Percentiles rank a stretch among this genome's conserved stretches.
Conservation (phyloP, 2,113 vertebrate genomes). For the Oceanodroma tethys region DNA sequence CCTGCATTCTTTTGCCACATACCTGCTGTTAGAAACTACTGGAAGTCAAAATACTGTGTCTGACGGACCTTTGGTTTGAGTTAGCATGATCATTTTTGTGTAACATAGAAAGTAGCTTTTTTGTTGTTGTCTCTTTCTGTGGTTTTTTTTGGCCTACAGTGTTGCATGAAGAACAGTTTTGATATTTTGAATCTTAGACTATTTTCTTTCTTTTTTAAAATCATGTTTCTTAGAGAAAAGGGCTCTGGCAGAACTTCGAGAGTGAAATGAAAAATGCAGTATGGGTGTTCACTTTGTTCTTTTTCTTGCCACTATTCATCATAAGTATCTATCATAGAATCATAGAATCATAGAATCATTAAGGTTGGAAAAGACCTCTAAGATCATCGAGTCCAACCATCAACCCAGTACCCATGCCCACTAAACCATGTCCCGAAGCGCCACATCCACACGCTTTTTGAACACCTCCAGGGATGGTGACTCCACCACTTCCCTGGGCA, state of each 20-base stretch:
- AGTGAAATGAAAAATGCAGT: not conserved
- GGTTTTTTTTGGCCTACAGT: not conserved
- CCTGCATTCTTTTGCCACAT: not conserved
- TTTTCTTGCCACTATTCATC: not conserved
- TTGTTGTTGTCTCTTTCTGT: not conserved
- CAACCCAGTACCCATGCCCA: too few relatives aligned
- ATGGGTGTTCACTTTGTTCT: not conserved
- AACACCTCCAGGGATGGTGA: too few relatives aligned
- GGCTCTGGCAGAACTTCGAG: not conserved
- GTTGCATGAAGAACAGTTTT: not conserved
- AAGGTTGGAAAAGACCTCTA: too few relatives aligned
- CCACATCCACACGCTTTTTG: too few relatives aligned
- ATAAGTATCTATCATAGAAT: not conserved
- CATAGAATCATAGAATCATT: too few relatives aligned
- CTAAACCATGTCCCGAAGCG: too few relatives aligned
- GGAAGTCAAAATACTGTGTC: not conserved
- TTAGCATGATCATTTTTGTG: not conserved
- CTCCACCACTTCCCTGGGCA: too few relatives aligned
- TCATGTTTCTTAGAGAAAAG: not conserved
- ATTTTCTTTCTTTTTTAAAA: not conserved
- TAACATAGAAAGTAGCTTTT: not conserved
- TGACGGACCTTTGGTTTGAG: not conserved
- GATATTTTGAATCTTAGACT: not conserved
- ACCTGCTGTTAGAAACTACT: not conserved
- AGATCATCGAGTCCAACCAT: too few relatives aligned